phyloP scores from a whole-genome alignment of 2,797 vertebrate genomes.

The Lithobates pipiens region DNA sequence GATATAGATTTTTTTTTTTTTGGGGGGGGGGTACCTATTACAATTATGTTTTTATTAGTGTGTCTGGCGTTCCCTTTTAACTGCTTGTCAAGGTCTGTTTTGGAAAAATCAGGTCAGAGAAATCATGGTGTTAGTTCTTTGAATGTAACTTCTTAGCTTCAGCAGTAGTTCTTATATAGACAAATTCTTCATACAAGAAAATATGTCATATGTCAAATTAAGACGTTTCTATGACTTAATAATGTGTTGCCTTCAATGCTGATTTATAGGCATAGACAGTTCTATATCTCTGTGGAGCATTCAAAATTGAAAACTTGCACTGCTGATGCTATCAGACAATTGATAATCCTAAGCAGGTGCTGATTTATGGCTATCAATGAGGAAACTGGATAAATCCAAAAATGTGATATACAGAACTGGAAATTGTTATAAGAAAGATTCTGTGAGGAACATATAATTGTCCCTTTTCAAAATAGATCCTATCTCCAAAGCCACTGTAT shows the following conservation, averaged over 20 bases:
- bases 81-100: neutral
- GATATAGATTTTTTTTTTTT: neutral
- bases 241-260: slow-evolving; percentile 7
- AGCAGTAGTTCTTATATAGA: neutral
- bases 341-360: slow-evolving; percentile 31
- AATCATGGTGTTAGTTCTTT: neutral
- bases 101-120: neutral
- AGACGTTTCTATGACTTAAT: slow-evolving; percentile 26
- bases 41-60: neutral
- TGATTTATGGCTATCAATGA: slow-evolving; percentile 45
- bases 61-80: neutral
- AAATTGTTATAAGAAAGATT: slow-evolving; percentile 23
- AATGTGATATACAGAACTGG: slow-evolving; percentile 20
- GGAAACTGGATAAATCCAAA: slow-evolving; percentile 19
- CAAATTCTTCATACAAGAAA: neutral
- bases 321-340: slow-evolving; percentile 42
- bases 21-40: neutral
- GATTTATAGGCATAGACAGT: slow-evolving; percentile 5
- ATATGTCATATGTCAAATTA: slow-evolving; percentile 31
- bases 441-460: slow-evolving; percentile 34
- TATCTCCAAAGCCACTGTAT: slow-evolving; percentile 25
- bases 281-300: neutral
- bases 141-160: neutral
- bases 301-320: slow-evolving; percentile 30
- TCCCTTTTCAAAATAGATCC: slow-evolving; percentile 30